A percentile compares a stretch with the other conserved stretches of the same genome.
Evolutionary conservation across 2,888 invertebrate species (phyloP).

Genomic region (Sminthurinus aureus): DNA sequence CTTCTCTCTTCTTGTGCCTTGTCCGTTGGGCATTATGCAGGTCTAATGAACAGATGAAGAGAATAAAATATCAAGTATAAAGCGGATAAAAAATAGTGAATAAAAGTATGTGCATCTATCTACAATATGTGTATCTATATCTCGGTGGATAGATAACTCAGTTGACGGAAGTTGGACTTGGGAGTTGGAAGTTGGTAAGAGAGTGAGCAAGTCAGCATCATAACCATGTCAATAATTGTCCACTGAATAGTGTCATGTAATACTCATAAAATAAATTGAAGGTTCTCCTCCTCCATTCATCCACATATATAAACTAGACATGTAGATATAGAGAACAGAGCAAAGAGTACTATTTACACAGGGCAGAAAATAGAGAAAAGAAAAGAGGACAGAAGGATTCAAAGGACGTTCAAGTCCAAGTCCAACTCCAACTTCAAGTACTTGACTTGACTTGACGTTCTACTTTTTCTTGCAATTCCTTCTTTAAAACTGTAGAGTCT

Average conservation of each 20-base stretch:
- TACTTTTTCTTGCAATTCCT: no score
- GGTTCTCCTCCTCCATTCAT: conserved; percentile 1
- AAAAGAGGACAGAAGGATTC: background rate
- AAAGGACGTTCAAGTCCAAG: no score
- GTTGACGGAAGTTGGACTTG: background rate
- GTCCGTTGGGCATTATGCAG: no score
- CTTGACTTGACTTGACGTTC: no score
- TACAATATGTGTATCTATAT: background rate
- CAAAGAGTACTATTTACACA: background rate
- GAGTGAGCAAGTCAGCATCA: conserved; percentile 14
- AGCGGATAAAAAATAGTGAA: background rate
- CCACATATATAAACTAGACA: background rate
- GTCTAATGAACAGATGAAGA: background rate
- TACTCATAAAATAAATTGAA: conserved; percentile 34
- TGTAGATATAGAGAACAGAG: background rate
- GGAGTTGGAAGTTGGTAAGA: background rate
- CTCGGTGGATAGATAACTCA: background rate
- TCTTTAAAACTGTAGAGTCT: no score
- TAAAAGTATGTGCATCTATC: background rate
- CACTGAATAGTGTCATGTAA: conserved; percentile 29
- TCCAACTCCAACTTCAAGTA: no score
- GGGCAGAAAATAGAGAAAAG: background rate
- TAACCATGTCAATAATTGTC: conserved; percentile 30
- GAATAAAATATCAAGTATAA: background rate
- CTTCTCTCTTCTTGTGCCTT: no score